Evolutionary conservation across 2,888 invertebrate species (phyloP).

Genomic region (Alloplasta piceator): DNA sequence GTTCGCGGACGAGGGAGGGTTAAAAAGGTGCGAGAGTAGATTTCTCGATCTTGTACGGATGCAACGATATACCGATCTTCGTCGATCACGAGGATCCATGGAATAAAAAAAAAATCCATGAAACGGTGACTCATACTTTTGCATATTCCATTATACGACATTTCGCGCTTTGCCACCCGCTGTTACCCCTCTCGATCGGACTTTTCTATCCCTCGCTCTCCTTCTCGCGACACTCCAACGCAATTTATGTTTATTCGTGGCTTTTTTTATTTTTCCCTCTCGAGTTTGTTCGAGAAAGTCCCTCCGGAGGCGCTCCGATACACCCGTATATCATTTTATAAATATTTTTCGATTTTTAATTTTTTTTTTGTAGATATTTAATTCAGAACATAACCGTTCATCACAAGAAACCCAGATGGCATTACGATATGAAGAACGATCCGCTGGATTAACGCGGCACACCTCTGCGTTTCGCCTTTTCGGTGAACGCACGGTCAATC

Average conservation of each 20-base stretch:
- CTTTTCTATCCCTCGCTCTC: slow-evolving; percentile 14
- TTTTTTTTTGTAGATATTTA: not conserved
- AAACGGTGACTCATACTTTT: not conserved
- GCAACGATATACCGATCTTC: slow-evolving; percentile 38
- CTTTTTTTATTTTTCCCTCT: slow-evolving; percentile 36
- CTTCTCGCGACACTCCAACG: slow-evolving; percentile 38
- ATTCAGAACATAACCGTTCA: slow-evolving; percentile 59
- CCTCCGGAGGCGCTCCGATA: slow-evolving; percentile 11
- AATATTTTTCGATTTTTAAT: slow-evolving; percentile 8
- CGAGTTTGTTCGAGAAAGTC: slow-evolving; percentile 53
- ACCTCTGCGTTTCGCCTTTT: slow-evolving; percentile 32
- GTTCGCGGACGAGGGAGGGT: slow-evolving; percentile 12
- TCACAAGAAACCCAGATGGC: slow-evolving; percentile 50
- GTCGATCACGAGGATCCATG: slow-evolving; percentile 19
- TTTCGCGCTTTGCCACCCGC: slow-evolving; percentile 68
- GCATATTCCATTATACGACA: slow-evolving; percentile 44
- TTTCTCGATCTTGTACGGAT: slow-evolving; percentile 37
- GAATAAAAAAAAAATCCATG: not conserved
- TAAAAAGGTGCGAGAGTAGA: not conserved
- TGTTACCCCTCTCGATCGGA: slow-evolving; percentile 61
- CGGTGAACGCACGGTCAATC: slow-evolving; percentile 45
- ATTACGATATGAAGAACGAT: slow-evolving; percentile 48
- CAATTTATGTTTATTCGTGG: slow-evolving; percentile 50
- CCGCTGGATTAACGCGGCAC: slow-evolving; percentile 56
- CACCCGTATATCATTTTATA: slow-evolving; percentile 42